phyloP scores from a whole-genome alignment of 2,888 invertebrate genomes.

The Polietes domitor region DNA sequence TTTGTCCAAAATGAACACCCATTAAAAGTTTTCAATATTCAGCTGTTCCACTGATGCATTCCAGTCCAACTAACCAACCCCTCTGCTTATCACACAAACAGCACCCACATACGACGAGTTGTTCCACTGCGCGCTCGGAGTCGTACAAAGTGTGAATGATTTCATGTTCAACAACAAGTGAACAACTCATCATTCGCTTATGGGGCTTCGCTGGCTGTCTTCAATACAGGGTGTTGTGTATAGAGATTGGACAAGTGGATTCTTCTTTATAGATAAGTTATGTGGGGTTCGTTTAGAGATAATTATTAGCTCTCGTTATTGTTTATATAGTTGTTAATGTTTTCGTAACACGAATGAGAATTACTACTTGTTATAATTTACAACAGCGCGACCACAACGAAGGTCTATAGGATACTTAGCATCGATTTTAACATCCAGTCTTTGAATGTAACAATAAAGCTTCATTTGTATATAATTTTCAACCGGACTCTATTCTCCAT shows the following conservation, averaged over 20 bases:
- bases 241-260: neutral
- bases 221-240: neutral
- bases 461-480: too few species aligned
- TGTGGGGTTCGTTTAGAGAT: too few species aligned
- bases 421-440: too few species aligned
- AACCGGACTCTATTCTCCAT: too few species aligned
- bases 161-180: conserved; percentile 16
- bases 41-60: neutral
- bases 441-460: too few species aligned
- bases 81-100: neutral
- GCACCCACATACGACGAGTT: conserved; percentile 6
- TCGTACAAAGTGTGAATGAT: conserved; percentile 25
- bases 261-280: too few species aligned
- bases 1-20: neutral
- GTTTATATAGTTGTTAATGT: too few species aligned
- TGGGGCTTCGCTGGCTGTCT: neutral
- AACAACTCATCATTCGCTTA: conserved; percentile 6
- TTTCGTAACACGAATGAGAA: too few species aligned
- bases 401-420: too few species aligned
- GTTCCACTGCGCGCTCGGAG: neutral
- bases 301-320: too few species aligned
- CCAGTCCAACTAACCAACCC: neutral
- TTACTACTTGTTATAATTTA: too few species aligned
- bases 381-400: too few species aligned
- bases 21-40: neutral